Evolutionary conservation across 2,113 vertebrate species (phyloP).

Genomic region (Plotosus lineatus): DNA sequence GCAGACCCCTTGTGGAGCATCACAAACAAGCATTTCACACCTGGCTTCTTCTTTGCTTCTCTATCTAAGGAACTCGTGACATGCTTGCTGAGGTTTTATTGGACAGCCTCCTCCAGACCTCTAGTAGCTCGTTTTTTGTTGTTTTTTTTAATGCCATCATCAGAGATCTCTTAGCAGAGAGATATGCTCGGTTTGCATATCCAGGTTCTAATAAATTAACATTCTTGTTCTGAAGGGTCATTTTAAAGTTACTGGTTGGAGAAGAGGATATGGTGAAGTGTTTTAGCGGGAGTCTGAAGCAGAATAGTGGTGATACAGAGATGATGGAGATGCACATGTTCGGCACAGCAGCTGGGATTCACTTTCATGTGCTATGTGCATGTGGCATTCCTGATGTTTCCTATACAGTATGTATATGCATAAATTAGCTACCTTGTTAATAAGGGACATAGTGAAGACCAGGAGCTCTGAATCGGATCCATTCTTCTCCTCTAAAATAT

Average conservation of each 20-base stretch:
- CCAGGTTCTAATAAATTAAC: no score
- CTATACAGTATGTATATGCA: neutral
- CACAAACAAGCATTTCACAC: neutral
- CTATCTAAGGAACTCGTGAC: neutral
- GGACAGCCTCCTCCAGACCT: neutral
- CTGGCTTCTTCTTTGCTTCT: neutral
- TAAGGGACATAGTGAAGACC: slow-evolving; percentile 86
- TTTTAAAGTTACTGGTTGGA: no score
- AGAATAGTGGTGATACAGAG: no score
- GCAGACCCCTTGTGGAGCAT: neutral
- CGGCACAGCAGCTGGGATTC: no score
- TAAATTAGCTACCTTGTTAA: slow-evolving; percentile 84
- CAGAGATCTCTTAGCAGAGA: no score
- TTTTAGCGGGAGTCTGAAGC: neutral
- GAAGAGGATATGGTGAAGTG: no score
- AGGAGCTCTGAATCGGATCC: slow-evolving; percentile 85
- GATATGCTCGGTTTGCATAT: no score
- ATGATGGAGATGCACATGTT: no score
- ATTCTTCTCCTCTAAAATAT: slow-evolving; percentile 83
- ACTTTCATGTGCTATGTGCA: neutral
- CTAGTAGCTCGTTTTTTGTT: neutral
- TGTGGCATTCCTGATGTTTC: neutral
- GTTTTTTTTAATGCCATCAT: no score
- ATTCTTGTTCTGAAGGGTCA: no score
- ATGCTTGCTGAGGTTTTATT: neutral